Base-by-base conservation (phyloP, 2,113 vertebrate species). In the Acanthisitta chloris region DNA sequence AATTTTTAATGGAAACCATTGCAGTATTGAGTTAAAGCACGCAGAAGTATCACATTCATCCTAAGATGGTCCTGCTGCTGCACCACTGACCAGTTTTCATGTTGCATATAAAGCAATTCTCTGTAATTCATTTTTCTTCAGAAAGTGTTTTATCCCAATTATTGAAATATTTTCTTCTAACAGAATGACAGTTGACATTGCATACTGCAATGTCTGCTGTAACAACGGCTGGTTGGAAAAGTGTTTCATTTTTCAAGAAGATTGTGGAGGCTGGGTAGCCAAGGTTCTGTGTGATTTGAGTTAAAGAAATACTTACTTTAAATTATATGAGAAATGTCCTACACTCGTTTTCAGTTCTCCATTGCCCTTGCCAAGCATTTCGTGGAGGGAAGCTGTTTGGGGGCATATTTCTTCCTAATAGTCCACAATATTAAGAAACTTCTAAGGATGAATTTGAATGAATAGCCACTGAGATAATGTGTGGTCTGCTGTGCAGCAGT, bases 1-100 rank as follows among this genome's bases (percentile, higher is more conserved):
- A 77, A 87, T 96, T 90, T 96, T 96, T 96, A 94, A 92, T 91
- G 64, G 71, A 82, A 87, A 90, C 23, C 54, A 26, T 66, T 80
- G 40, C 66, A 70, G 62, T 62, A 54, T 45, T 91, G 62, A 90
- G 49, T 76, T 92, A 85, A 87, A 95, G 52, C 62, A 94, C 7
- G 6, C 42, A 70, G 85, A 88, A 92, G 34, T 78, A 82, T 77
- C n/a, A 7, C 42, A 54, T 88, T 71, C 29, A 28, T 96, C 71
- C 61, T 73, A 40, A 72, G 24, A 70, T 77, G 78, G 57, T 79
- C 61, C 40, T 71, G 15, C 51, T 79, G 36, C 69, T 81, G 36
- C 74, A 65, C 72, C 58, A 65, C 38, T 76, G 65, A 45, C 70
- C 62, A 49, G 19, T 77, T 88, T 85, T 69, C 14, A 6, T 84